These are phyloP conservation scores for Accipiter virgatus DNA, from an alignment of 2,113 vertebrate genomes.

Conservation along the genomic window DNA sequence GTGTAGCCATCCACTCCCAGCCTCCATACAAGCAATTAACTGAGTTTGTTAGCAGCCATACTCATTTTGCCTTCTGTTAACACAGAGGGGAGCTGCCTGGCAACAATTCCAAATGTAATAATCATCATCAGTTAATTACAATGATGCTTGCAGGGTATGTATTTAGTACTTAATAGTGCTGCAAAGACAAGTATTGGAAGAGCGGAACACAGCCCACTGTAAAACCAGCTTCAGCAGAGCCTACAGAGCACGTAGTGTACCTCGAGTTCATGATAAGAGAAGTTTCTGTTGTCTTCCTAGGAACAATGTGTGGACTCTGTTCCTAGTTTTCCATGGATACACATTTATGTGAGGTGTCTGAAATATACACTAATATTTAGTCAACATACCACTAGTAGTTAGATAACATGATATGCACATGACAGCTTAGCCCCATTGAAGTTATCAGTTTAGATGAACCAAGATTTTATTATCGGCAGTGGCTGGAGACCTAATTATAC, in stretches of 20 bases:
- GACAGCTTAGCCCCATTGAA: neutral
- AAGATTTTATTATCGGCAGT: neutral
- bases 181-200: neutral
- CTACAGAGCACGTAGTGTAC: neutral
- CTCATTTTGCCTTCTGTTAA: conserved; percentile 18
- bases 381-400: neutral
- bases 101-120: conserved; percentile 35
- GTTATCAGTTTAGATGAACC: neutral
- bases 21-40: neutral
- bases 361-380: neutral
- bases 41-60: neutral
- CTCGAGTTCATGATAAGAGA: neutral
- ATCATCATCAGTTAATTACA: neutral
- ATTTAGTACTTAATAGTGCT: conserved; percentile 11
- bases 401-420: neutral
- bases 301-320: neutral
- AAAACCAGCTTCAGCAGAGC: neutral
- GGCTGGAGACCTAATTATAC: neutral
- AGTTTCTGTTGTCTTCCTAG: neutral
- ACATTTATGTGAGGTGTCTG: neutral
- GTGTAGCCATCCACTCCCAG: neutral
- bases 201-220: neutral
- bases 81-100: conserved; percentile 33
- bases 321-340: neutral
- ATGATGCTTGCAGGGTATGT: neutral